Conservation (phyloP, 2,888 invertebrate genomes). For the Cataglyphis albicans region DNA sequence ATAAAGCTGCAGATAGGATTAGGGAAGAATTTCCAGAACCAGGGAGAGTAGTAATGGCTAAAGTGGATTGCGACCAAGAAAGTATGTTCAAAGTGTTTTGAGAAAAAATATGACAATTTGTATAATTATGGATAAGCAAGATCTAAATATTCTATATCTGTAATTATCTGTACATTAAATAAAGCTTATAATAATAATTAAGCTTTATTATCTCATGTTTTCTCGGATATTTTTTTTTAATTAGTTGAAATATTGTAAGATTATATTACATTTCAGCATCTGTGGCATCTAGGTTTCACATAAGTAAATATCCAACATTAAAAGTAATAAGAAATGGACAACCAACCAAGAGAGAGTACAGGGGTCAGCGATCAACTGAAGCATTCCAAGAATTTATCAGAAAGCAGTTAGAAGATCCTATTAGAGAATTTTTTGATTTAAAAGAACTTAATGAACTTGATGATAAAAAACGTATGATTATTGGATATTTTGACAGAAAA, state of each 20-base stretch:
- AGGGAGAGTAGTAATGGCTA: conserved; percentile 96
- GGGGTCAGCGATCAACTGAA: conserved; percentile 95
- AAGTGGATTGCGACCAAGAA: conserved; percentile 98
- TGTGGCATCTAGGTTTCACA: conserved; percentile 96
- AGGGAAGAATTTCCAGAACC: conserved; percentile 91
- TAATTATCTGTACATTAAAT: neutral
- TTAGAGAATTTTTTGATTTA: conserved; percentile 91
- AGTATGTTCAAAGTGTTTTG: conserved; percentile 82
- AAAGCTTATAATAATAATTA: neutral
- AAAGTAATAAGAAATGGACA: conserved; percentile 97
- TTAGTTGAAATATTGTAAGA: conserved; percentile 8
- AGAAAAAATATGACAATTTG: neutral
- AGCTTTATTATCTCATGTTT: neutral
- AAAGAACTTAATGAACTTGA: conserved; percentile 92
- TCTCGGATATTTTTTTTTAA: neutral
- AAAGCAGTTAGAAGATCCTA: conserved; percentile 95
- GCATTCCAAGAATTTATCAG: conserved; percentile 96
- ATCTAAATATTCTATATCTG: no score
- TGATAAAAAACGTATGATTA: conserved; percentile 93
- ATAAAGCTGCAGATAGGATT: conserved; percentile 97
- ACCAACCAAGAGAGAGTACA: conserved; percentile 95
- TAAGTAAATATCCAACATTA: conserved; percentile 99
- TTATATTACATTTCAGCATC: conserved; percentile 86
- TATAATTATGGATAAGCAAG: neutral
- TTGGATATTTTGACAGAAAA: conserved; percentile 95